These are phyloP conservation scores for Pseudomyrmex flavicornis DNA, from an alignment of 1,140 invertebrate genomes.

Conservation along the genomic window DNA sequence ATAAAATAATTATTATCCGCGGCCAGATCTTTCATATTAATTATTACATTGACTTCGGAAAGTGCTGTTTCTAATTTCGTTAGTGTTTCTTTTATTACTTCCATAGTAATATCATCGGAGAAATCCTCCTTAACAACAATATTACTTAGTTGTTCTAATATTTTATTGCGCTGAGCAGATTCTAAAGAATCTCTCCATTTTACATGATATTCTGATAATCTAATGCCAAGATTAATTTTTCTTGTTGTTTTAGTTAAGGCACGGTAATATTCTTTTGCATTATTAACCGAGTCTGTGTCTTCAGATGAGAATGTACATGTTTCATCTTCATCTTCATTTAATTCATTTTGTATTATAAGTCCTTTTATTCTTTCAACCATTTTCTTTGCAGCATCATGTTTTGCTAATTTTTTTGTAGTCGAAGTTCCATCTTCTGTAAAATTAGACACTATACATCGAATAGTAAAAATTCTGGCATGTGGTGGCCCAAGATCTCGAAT, in stretches of 20 bases:
- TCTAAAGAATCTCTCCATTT: conserved; percentile 65
- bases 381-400: conserved; percentile 85
- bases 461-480: conserved; percentile 89
- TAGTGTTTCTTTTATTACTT: neutral
- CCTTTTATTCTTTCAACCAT: conserved; percentile 84
- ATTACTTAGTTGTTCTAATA: conserved; percentile 47
- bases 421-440: conserved; percentile 85
- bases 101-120: conserved; percentile 1
- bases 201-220: conserved; percentile 76
- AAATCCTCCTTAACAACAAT: neutral
- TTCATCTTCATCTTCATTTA: neutral
- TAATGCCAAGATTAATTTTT: conserved; percentile 77
- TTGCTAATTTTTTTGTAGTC: conserved; percentile 87
- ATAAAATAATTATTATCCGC: neutral
- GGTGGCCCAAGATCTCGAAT: conserved; percentile 90
- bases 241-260: conserved; percentile 44
- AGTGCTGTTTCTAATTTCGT: conserved; percentile 37
- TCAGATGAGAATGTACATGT: neutral
- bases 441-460: conserved; percentile 88
- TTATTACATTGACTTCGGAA: conserved; percentile 17
- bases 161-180: conserved; percentile 42
- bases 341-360: conserved; percentile 56
- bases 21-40: neutral
- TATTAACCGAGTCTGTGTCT: neutral
- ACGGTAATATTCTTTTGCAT: conserved; percentile 68